Evolutionary conservation across 2,113 vertebrate species (phyloP).

Genomic region (Myxocyprinus asiaticus): DNA sequence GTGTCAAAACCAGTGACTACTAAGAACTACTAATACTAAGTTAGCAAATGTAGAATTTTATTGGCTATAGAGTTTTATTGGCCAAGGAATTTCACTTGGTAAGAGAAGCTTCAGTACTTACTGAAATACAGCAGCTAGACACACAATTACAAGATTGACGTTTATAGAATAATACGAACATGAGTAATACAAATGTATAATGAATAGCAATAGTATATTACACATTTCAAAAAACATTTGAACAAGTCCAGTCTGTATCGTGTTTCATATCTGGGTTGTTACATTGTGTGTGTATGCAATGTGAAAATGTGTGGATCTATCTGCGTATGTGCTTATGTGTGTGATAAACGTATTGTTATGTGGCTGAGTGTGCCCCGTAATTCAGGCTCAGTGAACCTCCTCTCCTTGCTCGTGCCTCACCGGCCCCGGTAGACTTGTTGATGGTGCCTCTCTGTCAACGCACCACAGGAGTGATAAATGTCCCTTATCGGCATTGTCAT

Average conservation of each 20-base stretch:
- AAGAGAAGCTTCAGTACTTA: too few relatives aligned
- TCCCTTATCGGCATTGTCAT: slow-evolving; percentile 82
- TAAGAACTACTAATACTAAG: too few relatives aligned
- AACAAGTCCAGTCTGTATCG: neutral
- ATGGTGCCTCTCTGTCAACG: slow-evolving; percentile 75
- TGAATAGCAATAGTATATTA: too few relatives aligned
- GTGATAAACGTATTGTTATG: slow-evolving; percentile 53
- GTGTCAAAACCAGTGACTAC: neutral
- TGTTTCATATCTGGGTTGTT: slow-evolving; percentile 43
- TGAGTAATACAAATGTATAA: too few relatives aligned
- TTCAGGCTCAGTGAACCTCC: slow-evolving; percentile 58
- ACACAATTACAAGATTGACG: too few relatives aligned
- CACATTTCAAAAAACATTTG: too few relatives aligned
- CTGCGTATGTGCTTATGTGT: slow-evolving; percentile 30
- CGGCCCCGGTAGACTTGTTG: slow-evolving; percentile 74
- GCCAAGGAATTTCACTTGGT: too few relatives aligned
- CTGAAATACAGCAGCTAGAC: too few relatives aligned
- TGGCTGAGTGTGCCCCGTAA: slow-evolving; percentile 52
- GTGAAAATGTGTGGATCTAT: slow-evolving; percentile 30
- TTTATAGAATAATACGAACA: too few relatives aligned
- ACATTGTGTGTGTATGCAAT: neutral
- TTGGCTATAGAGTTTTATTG: too few relatives aligned
- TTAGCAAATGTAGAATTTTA: too few relatives aligned
- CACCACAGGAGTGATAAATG: slow-evolving; percentile 77
- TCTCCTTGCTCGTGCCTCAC: slow-evolving; percentile 44